phyloP scores from a whole-genome alignment of 2,113 vertebrate genomes.

The Tautogolabrus adspersus region DNA sequence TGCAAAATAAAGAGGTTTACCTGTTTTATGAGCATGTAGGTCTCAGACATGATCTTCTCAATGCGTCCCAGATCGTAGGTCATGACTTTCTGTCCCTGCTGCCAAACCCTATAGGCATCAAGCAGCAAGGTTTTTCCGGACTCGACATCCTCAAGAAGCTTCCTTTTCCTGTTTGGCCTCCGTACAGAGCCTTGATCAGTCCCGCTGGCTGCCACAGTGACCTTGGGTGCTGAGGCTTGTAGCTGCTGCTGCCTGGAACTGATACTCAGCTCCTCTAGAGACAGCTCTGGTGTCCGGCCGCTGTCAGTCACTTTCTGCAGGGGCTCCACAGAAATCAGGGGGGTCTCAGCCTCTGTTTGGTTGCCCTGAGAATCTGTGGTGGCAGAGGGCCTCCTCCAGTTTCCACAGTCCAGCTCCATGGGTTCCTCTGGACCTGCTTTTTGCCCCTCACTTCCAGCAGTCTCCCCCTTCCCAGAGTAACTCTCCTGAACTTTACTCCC shows the following conservation, averaged over 20 bases:
- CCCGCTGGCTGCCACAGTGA: slow-evolving; percentile 44
- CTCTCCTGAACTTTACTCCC: slow-evolving; percentile 67
- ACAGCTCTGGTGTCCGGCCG: slow-evolving; percentile 89
- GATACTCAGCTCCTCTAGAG: slow-evolving; percentile 96
- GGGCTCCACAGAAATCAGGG: slow-evolving; percentile 40
- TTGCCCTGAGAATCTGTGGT: slow-evolving; percentile 73
- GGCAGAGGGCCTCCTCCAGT: slow-evolving; percentile 75
- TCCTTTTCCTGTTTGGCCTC: slow-evolving; percentile 89
- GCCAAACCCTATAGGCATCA: slow-evolving; percentile 97
- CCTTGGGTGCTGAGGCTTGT: slow-evolving; percentile 64
- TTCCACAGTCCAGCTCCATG: slow-evolving; percentile 89
- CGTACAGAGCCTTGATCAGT: slow-evolving; percentile 71
- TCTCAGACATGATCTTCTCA: slow-evolving; percentile 98
- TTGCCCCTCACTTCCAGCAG: slow-evolving; percentile 73
- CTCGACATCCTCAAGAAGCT: slow-evolving; percentile 88
- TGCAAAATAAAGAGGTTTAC: slow-evolving; percentile 70
- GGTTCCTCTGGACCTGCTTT: slow-evolving; percentile 83
- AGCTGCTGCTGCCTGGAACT: slow-evolving; percentile 86
- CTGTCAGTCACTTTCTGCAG: slow-evolving; percentile 84
- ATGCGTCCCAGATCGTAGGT: slow-evolving; percentile 94
- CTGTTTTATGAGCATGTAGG: slow-evolving; percentile 99
- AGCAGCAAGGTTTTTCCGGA: slow-evolving; percentile 93
- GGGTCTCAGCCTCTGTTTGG: slow-evolving; percentile 65
- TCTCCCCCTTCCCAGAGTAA: slow-evolving; percentile 70
- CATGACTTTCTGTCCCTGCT: slow-evolving; percentile 97